A percentile compares a stretch with the other conserved stretches of the same genome.
Evolutionary conservation across 2,797 vertebrate species (phyloP).

Genomic region (Schizothorax lantsangensis): DNA sequence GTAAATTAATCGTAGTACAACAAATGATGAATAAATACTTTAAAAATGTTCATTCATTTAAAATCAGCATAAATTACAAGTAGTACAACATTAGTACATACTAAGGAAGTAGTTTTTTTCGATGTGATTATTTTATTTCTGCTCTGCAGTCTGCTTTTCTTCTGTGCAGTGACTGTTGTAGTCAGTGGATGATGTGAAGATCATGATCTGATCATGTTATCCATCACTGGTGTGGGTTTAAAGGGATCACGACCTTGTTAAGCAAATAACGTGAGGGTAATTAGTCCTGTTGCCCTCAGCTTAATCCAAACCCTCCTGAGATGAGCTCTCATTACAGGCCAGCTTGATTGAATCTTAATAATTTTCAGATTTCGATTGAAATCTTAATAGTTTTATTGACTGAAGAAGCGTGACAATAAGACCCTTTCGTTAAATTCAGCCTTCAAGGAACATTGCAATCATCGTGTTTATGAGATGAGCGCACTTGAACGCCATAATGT

Average conservation of each 20-base stretch:
- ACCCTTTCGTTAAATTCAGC: neutral
- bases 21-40: neutral
- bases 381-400: neutral
- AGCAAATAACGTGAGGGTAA: neutral
- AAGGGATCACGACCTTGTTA: neutral
- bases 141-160: no score
- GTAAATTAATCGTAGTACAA: neutral
- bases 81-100: neutral
- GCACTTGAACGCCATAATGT: neutral
- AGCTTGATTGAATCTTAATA: neutral
- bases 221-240: slow-evolving; percentile 1
- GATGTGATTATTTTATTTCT: neutral
- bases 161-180: neutral
- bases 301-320: neutral
- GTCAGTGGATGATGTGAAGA: neutral
- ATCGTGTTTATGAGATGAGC: slow-evolving; percentile 5
- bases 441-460: neutral
- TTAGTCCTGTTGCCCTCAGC: neutral
- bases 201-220: neutral
- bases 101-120: neutral
- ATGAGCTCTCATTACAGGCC: neutral
- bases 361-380: neutral
- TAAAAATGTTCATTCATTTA: neutral
- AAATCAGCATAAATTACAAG: neutral
- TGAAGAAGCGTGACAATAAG: neutral